A percentile compares a stretch with the other conserved stretches of the same genome.
Evolutionary conservation across 1,140 invertebrate genomes (phyloP).

Genomic region (Catajapyx aquilonaris): DNA sequence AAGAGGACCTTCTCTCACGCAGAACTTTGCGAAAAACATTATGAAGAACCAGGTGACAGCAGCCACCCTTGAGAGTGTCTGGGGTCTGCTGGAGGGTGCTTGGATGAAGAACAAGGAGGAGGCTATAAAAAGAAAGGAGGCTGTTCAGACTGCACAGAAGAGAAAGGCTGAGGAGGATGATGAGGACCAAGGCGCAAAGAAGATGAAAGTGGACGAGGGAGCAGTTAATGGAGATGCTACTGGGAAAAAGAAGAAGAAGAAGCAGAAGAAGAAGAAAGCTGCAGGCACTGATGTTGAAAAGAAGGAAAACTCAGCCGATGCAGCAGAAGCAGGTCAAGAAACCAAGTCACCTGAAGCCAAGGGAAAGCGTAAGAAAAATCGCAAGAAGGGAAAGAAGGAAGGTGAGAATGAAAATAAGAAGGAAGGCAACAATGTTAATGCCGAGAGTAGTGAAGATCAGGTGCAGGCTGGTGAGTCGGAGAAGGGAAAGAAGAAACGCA

Average conservation of each 20-base stretch:
- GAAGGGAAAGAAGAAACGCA: too few species aligned
- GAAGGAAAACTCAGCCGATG: too few species aligned
- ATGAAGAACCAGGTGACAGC: conserved; percentile 14
- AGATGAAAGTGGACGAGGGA: conserved; percentile 7
- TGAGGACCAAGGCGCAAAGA: conserved; percentile 9
- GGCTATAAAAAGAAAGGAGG: conserved; percentile 9
- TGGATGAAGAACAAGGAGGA: conserved; percentile 9
- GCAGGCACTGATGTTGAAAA: conserved; percentile 7
- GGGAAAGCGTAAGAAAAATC: too few species aligned
- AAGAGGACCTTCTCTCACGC: conserved; percentile 7
- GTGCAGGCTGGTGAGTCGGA: too few species aligned
- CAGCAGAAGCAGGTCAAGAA: too few species aligned
- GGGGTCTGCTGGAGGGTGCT: conserved; percentile 14
- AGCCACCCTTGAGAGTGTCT: conserved; percentile 14
- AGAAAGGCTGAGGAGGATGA: conserved; percentile 4
- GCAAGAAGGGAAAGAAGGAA: too few species aligned
- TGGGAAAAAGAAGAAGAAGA: conserved; percentile 7
- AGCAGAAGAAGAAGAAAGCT: conserved; percentile 9
- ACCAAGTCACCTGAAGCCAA: too few species aligned
- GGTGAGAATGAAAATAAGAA: too few species aligned
- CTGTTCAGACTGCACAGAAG: conserved; percentile 1
- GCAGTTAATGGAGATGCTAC: conserved; percentile 2
- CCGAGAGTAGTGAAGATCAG: too few species aligned
- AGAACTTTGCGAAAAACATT: conserved; percentile 26
- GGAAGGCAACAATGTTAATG: too few species aligned